Base-by-base conservation (phyloP, 2,888 invertebrate genomes). In the Neoscelio sp. region DNA sequence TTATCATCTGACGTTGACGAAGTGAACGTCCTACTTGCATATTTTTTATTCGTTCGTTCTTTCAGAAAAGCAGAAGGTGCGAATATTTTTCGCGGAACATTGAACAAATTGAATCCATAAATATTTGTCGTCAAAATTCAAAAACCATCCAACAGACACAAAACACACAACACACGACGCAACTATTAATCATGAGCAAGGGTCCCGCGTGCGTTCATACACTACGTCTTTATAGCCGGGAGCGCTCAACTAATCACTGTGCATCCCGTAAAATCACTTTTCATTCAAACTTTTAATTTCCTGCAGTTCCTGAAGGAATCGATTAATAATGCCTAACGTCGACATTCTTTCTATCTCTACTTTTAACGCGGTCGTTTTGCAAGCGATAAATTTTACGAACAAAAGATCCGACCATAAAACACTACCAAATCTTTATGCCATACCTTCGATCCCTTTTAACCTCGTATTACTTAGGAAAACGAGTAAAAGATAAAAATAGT, bases 271-370 rank as follows among this genome's bases (percentile, higher is more conserved):
- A 58, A 65, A 65, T 65, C 65, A 65, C 74, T 65, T 74, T 65
- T 65, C 74, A 74, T 65, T 58, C 74, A 10, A 58, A 56, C 40
- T 74, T 74, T 74, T 74, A 74, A 74, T 65, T 67, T 67, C 56
- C 75, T 67, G 33, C 75, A 58, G 35, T 67, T 60, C 58, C 58
- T 44, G 52, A 67, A 67, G 56, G 52, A 60, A 67, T 75, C 75
- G 65, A 75, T 75, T 75, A 75, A 75, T 75, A 67, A 60, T 48
- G 62, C 44, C 75, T 60, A 76, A 68, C 62, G 68, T 62, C 76
- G 62, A 28, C 62, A 56, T 64, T 46, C 64, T 52, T 62, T 46
- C 62, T 62, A 26, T 17, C 76, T 20, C 35, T 48, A 68, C 56
- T 62, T 68, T 68, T 64, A 68, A 52, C 44, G 42, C 60, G 48